Evolutionary conservation across 2,113 vertebrate genomes (phyloP), one percentile per base, ranked within the genome.

Genomic region (Melanostigma gelatinosum): DNA sequence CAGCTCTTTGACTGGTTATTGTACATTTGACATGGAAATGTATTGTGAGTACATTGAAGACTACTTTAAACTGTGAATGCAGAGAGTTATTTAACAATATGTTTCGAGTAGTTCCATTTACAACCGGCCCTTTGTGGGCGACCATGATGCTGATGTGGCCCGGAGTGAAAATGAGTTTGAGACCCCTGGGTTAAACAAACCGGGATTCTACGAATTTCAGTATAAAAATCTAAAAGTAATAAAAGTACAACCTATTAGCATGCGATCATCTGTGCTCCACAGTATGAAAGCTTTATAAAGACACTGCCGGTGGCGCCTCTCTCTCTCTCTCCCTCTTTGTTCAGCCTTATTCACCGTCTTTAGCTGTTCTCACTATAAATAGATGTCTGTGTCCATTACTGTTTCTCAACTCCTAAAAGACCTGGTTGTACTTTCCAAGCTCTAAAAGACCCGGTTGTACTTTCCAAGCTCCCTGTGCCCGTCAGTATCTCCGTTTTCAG

Each of bases 341-440:
- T 77, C 75, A 68, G 62, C 83, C 77, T 80, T 87, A 87, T 92
- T 91, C 91, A 90, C 69, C n/a, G 38, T 80, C 79, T 87, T 85
- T 80, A 75, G 79, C 54, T 58, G 65, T 72, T 75, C 68, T 73
- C 72, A 86, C 87, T 92, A 93, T 88, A 93, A 93, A 91, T 93
- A 92, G 88, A 91, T n/a, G 69, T 61, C 82, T 84, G 80, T 85
- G 88, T 86, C 85, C 87, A 85, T 91, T 89, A 88, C 70, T 73
- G 85, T 74, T 85, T 82, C 84, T 85, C 60, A 64, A 71, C 55
- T 71, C 63, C 68, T 89, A 82, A 92, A 89, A 91, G 91, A 87
- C 77, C 63, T 20, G 34, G 52, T 82, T 86, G 85, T 90, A 82
- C 68, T 84, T 75, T 80, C 73, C 46, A 68, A 77, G 87, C 82